A percentile compares a stretch with the other conserved stretches of the same genome.
Evolutionary conservation across 2,797 vertebrate genomes (phyloP).

Genomic region (Sebastes paucispinis): DNA sequence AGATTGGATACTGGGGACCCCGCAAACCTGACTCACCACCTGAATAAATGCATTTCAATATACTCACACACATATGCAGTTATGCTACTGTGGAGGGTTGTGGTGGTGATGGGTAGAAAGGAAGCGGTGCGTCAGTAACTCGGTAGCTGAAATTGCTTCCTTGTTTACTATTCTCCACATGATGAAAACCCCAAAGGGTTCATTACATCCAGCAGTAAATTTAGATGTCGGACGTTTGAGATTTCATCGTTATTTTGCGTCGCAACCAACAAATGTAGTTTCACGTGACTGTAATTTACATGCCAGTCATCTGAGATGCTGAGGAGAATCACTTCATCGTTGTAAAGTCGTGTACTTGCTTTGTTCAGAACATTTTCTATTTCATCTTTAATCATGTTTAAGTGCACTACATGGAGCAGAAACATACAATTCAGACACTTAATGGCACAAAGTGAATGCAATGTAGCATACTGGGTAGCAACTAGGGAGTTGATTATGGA

Average conservation of each 20-base stretch:
- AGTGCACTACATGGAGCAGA: not conserved
- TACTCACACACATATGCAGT: not conserved
- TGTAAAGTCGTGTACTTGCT: not conserved
- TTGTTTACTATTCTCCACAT: not conserved
- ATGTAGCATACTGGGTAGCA: not conserved
- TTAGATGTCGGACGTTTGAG: not conserved
- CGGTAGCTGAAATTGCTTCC: not conserved
- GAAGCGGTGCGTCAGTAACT: not conserved
- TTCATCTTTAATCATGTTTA: not conserved
- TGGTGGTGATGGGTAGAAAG: not conserved
- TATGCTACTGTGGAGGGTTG: not conserved
- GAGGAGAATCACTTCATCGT: not conserved
- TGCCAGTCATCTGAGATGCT: not conserved
- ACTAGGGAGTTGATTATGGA: not conserved
- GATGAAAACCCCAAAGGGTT: not conserved
- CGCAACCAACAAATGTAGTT: not conserved
- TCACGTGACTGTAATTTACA: not conserved
- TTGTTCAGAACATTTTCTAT: not conserved
- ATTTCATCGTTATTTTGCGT: not conserved
- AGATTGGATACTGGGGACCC: slow-evolving; percentile 4
- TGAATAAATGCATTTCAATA: slow-evolving; percentile 39
- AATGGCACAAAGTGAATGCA: not conserved
- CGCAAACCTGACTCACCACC: slow-evolving; percentile 26
- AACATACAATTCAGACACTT: not conserved
- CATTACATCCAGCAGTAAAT: not conserved